Conservation (phyloP, 2,797 vertebrate species). For the Mallotus villosus region DNA sequence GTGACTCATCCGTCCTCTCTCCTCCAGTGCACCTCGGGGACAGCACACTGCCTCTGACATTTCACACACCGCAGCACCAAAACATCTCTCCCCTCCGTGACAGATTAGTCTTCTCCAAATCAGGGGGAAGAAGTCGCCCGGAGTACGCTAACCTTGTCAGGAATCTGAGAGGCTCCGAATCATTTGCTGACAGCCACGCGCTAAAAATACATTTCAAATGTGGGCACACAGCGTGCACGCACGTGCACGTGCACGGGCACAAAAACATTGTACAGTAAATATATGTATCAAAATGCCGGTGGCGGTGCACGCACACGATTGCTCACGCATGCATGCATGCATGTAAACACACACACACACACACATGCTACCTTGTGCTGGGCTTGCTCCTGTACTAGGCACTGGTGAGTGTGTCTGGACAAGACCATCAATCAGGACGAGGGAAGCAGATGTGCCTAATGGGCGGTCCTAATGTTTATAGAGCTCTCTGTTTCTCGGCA, state of each 20-base stretch:
- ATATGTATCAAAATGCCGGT: no score
- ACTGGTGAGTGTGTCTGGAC: constrained; percentile 23
- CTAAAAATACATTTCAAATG: background rate
- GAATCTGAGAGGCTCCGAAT: constrained; percentile 1
- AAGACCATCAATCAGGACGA: constrained; percentile 33
- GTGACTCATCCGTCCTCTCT: constrained; percentile 15
- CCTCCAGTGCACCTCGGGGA: background rate
- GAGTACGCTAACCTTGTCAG: background rate
- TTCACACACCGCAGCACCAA: background rate
- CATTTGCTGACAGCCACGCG: background rate
- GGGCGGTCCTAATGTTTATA: constrained; percentile 29
- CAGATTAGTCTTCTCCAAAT: background rate
- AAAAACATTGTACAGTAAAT: no score
- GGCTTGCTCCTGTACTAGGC: constrained; percentile 11
- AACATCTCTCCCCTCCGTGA: background rate
- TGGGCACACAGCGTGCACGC: background rate
- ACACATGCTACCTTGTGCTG: background rate
- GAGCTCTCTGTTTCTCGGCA: constrained; percentile 22
- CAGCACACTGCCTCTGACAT: constrained; percentile 20
- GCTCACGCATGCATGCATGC: background rate
- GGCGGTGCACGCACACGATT: no score
- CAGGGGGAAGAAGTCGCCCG: background rate
- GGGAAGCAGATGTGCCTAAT: constrained; percentile 20
- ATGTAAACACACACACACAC: background rate
- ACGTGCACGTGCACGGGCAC: background rate